Base-by-base conservation (phyloP, 2,797 vertebrate species). In the Myotis vivesi region DNA sequence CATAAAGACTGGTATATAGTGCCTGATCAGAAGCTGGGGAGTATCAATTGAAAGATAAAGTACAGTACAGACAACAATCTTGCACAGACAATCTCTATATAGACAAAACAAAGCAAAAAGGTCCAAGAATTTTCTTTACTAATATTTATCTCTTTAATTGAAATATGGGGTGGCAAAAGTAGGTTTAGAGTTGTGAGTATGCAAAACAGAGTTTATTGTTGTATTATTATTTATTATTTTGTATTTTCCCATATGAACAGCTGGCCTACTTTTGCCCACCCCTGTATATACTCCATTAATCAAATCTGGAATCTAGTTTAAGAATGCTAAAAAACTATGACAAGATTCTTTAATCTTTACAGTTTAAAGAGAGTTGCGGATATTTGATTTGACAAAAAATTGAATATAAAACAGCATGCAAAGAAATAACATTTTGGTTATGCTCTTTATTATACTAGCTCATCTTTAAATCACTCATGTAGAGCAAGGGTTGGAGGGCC, bases 351-450 rank as follows among this genome's bases (percentile, higher is more conserved):
- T 87, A 23, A 55, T 55, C 71, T 93, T 84, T 69, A 73, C 1
- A 59, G 16, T 95, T 86, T 94, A 71, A 87, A 83, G 55, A 94
- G 8, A 95, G 13, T 51, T 94, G 33, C 41, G 36, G 76, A 82
- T 73, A 92, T 87, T 10, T 87, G 55, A 87, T 49, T 71, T 85
- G 22, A 15, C 49, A 25, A 83, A 73, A 94, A 92, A 66, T 2
- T 30, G 30, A 38, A 89, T 46, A 25, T 36, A 85, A 88, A 95
- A 25, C 22, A 72, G 59, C 10, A 38, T 25, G 9, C 30, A 88
- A 80, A 92, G 16, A 87, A 92, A 83, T 23, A 66, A 59, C 51
- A 49, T 69, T 83, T 69, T 92, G 13, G 25, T 69, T 84, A 91
- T 51, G 83, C 62, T 88, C 53, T 81, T 64, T 83, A 64, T 73